Evolutionary conservation across 2,888 invertebrate genomes (phyloP), one percentile per base, ranked within the genome.

Genomic region (Callinectes sapidus): DNA sequence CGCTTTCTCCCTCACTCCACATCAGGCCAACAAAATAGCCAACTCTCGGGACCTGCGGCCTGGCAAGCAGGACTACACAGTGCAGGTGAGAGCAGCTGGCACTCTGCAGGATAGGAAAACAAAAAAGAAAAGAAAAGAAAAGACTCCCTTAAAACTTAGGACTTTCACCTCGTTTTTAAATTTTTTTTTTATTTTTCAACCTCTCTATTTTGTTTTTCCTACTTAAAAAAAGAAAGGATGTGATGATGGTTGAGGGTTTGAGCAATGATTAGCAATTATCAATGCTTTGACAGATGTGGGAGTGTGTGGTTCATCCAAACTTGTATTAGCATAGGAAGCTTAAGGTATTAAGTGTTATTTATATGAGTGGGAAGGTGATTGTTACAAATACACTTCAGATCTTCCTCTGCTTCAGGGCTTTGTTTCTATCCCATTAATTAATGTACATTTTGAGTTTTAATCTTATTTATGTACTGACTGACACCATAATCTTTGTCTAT

Each of bases 21-120:
- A 98, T 95, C 99, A 99, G 96, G 98, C 98, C 35, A 98, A 98
- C 23, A 98, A 98, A 95, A 98, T 99, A 87, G 98, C 98, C 0
- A 97, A 97, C 94, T 98, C 98, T 91, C 97, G 98, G 95, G 97
- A 97, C 94, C 93, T 95, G 28, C 91, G 95, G 77, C 95, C 97
- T 89, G 97, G 97, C 94, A 97, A 97, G 96, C 96, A 97, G 95
- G 98, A 98, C 95, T 98, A 97, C 95, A 96, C 96, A 89, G 97
- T 97, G 95, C 97, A 97, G 96, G 97, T 96, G 92, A 90, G 91
- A 23, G 61, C n/a, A n/a, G 2, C 55, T 28, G 35, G 55, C 14
- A 23, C 23, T 1, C 35, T 28, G 32, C 28, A 28, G 81, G 16
- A n/a, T n/a, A n/a, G n/a, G n/a, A n/a, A n/a, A n/a, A n/a, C n/a